Conservation (phyloP, 2,888 invertebrate species). For the Lithophane socia region DNA sequence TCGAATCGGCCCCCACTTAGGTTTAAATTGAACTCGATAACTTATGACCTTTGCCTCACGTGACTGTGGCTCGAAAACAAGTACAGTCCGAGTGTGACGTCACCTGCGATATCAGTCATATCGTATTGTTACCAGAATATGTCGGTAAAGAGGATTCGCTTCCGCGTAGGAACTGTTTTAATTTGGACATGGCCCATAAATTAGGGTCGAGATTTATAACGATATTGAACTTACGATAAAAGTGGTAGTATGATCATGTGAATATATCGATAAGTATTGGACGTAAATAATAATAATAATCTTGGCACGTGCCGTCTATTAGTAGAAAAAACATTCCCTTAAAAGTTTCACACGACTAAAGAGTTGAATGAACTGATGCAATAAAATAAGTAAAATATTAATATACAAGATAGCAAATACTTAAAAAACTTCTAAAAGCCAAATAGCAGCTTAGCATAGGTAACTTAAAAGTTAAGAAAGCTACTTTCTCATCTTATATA, state of each 20-base stretch:
- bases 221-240: slow-evolving; percentile 15
- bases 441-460: neutral
- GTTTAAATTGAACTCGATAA: slow-evolving; percentile 51
- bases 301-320: slow-evolving; percentile 2
- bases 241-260: neutral
- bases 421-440: neutral
- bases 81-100: slow-evolving; percentile 52
- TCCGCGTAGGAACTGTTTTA: slow-evolving; percentile 54
- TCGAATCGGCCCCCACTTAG: slow-evolving; percentile 21
- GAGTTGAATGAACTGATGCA: neutral
- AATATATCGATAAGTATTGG: neutral
- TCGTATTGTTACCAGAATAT: slow-evolving; percentile 20
- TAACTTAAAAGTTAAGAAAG: neutral
- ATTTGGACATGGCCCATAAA: no score
- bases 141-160: slow-evolving; percentile 22
- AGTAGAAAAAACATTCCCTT: neutral
- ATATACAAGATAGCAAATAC: no score
- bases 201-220: slow-evolving; percentile 15
- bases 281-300: slow-evolving; percentile 16
- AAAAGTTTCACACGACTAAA: neutral
- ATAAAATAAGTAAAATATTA: neutral
- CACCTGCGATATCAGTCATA: slow-evolving; percentile 38
- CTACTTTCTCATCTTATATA: neutral
- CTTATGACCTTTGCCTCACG: slow-evolving; percentile 58
- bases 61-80: slow-evolving; percentile 59